Evolutionary conservation across 92 coral and sea anemone species (phyloP).

Genomic region (Porites lobata): DNA sequence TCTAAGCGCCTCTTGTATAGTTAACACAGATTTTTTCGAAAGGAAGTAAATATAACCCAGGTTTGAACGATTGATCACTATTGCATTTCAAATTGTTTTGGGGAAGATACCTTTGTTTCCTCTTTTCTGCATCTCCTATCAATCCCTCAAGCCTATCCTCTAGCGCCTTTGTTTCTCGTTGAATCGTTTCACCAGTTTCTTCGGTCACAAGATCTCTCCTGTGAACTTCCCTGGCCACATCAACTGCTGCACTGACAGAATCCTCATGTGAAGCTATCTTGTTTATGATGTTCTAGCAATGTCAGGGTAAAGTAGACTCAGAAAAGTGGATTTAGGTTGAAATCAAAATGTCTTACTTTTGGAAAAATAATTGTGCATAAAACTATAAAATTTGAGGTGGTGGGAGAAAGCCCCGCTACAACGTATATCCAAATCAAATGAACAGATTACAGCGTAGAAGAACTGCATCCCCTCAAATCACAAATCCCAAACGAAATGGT

Average conservation of each 20-base stretch:
- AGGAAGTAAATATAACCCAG: not conserved
- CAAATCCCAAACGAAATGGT: too few relatives aligned
- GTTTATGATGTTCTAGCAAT: conserved; percentile 21
- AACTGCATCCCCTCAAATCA: too few relatives aligned
- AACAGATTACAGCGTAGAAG: too few relatives aligned
- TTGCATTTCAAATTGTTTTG: not conserved
- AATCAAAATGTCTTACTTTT: too few relatives aligned
- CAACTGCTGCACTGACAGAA: conserved; percentile 45
- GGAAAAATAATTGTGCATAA: too few relatives aligned
- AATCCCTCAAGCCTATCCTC: conserved; percentile 45
- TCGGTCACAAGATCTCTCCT: conserved; percentile 44
- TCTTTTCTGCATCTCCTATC: conserved; percentile 33
- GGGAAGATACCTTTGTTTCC: conserved; percentile 30
- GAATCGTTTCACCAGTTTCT: conserved; percentile 37
- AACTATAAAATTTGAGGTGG: too few relatives aligned
- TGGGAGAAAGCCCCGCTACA: too few relatives aligned
- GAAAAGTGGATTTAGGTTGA: too few relatives aligned
- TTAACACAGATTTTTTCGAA: not conserved
- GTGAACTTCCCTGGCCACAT: conserved; percentile 52
- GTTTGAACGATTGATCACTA: not conserved
- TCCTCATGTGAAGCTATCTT: conserved; percentile 34
- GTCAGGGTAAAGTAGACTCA: not conserved
- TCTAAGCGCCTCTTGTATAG: too few relatives aligned
- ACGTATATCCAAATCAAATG: too few relatives aligned
- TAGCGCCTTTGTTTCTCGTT: conserved; percentile 32